Evolutionary conservation across 2,113 vertebrate genomes (phyloP).

Genomic region (Athene noctua): DNA sequence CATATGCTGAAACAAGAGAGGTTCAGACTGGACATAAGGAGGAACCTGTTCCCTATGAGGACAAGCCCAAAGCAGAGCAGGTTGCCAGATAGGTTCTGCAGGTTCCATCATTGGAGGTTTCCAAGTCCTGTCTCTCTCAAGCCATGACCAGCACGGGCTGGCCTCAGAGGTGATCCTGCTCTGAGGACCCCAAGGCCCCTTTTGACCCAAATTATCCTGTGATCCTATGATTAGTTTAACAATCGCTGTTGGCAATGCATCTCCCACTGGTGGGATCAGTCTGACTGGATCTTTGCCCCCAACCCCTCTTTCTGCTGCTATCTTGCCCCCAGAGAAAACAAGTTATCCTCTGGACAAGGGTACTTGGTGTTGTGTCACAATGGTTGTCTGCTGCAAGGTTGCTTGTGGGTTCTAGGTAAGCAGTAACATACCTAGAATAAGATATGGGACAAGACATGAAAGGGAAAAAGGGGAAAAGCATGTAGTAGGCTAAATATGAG

Average conservation of each 20-base stretch:
- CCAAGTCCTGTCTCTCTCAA: background rate
- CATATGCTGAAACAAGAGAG: background rate
- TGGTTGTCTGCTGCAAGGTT: background rate
- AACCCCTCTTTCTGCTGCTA: background rate
- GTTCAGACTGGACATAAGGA: background rate
- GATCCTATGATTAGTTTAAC: background rate
- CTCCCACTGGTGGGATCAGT: background rate
- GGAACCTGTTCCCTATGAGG: background rate
- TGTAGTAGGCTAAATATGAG: background rate
- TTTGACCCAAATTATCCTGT: background rate
- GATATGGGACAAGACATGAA: background rate
- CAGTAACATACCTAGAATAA: background rate
- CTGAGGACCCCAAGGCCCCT: background rate
- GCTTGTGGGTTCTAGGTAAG: background rate
- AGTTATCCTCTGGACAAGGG: background rate
- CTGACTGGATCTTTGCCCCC: background rate
- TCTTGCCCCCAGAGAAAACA: background rate
- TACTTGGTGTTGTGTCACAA: background rate
- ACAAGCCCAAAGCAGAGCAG: background rate
- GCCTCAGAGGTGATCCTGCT: background rate
- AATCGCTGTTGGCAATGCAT: background rate
- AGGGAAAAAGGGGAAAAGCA: background rate
- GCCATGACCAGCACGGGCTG: background rate
- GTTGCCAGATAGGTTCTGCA: background rate
- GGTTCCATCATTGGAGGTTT: background rate